Conservation (phyloP, 2,113 vertebrate species). For the Ailuropoda melanoleuca region DNA sequence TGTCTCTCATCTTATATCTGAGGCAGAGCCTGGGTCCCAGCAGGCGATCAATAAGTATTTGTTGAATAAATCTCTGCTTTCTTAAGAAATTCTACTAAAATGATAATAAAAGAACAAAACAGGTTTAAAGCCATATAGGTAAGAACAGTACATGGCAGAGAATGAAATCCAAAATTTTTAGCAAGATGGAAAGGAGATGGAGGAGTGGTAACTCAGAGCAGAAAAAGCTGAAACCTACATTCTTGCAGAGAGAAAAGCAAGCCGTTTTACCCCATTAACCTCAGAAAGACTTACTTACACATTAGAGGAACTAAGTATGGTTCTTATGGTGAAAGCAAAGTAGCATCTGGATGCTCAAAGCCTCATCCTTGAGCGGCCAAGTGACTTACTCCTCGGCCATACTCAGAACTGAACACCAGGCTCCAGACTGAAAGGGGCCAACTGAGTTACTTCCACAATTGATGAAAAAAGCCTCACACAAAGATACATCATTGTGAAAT, state of each 20-base stretch:
- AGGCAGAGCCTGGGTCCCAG: not conserved
- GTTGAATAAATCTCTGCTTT: not conserved
- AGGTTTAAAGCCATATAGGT: not conserved
- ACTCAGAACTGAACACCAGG: not conserved
- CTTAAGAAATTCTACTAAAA: not conserved
- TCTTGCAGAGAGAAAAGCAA: not conserved
- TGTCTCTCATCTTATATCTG: not conserved
- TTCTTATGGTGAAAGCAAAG: not conserved
- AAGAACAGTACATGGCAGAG: not conserved
- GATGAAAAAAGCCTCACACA: not conserved
- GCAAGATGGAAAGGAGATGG: not conserved
- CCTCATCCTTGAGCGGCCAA: not conserved
- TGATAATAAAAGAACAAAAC: not conserved
- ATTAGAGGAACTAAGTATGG: not conserved
- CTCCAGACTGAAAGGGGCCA: not conserved
- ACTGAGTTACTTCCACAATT: not conserved
- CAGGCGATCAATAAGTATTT: not conserved
- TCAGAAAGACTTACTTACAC: constrained; percentile 1
- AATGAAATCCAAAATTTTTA: constrained; percentile 26
- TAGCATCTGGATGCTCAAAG: not conserved
- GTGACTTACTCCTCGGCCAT: not conserved
- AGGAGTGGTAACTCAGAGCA: not conserved
- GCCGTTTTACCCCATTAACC: not conserved
- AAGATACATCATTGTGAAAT: not conserved
- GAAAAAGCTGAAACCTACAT: not conserved